Percentiles rank a stretch among this genome's conserved stretches.
Conservation (phyloP, 2,888 invertebrate genomes). For the Mythimna lalbum region DNA sequence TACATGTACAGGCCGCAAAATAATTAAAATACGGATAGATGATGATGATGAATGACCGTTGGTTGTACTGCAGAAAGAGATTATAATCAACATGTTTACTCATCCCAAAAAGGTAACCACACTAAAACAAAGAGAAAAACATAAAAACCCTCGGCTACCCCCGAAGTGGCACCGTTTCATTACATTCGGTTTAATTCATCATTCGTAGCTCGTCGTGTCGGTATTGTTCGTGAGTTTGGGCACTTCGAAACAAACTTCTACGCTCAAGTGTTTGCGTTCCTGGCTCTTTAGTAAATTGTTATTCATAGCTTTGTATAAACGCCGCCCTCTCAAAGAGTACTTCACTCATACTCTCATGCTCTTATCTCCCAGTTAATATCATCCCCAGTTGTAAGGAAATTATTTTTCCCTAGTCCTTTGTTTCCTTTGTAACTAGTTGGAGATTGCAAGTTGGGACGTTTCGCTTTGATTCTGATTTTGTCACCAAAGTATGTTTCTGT, state of each 20-base stretch:
- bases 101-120: constrained; percentile 3
- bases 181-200: constrained; percentile 66
- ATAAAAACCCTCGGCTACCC: constrained; percentile 35
- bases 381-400: constrained; percentile 80
- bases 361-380: constrained; percentile 85
- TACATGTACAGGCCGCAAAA: too few relatives aligned
- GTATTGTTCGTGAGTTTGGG: constrained; percentile 88
- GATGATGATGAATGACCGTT: too few relatives aligned
- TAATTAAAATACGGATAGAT: too few relatives aligned
- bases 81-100: background rate
- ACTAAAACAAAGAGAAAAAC: constrained; percentile 11
- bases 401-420: constrained; percentile 75
- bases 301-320: constrained; percentile 90
- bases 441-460: constrained; percentile 66
- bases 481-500: constrained; percentile 15
- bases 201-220: constrained; percentile 82
- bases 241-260: constrained; percentile 88
- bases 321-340: constrained; percentile 85
- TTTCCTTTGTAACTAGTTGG: constrained; percentile 76
- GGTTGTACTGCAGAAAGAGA: background rate
- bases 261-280: constrained; percentile 88
- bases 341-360: constrained; percentile 81
- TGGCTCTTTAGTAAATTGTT: constrained; percentile 89
- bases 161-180: constrained; percentile 64
- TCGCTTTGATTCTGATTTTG: constrained; percentile 47